These are phyloP conservation scores for Pterostichus madidus DNA, from an alignment of 2,888 invertebrate genomes.

Conservation along the genomic window DNA sequence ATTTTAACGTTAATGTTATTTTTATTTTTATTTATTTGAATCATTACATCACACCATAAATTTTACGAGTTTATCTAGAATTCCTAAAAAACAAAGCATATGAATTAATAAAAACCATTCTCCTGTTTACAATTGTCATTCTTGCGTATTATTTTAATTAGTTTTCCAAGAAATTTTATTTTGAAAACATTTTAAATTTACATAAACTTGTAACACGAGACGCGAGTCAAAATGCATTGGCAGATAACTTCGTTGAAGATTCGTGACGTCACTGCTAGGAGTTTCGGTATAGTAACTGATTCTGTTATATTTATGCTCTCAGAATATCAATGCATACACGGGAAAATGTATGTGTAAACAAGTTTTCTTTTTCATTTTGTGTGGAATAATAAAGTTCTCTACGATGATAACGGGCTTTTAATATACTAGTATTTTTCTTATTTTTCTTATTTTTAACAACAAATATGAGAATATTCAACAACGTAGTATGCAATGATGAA, in stretches of 20 bases:
- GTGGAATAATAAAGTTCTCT: not conserved
- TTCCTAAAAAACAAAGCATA: not conserved
- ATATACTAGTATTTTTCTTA: not conserved
- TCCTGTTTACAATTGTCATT: constrained; percentile 20
- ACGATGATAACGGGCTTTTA: not conserved
- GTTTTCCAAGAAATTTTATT: not conserved
- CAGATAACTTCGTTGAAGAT: not conserved
- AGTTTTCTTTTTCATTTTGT: constrained; percentile 1
- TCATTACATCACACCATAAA: too few relatives aligned
- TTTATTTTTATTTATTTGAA: constrained; percentile 6
- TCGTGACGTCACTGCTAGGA: not conserved
- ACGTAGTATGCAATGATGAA: too few relatives aligned
- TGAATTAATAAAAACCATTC: not conserved
- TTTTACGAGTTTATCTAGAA: not conserved
- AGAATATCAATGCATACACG: constrained; percentile 7
- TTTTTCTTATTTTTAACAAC: too few relatives aligned
- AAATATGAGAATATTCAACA: too few relatives aligned
- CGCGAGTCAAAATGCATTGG: not conserved
- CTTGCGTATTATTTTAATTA: not conserved
- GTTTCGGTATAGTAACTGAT: not conserved
- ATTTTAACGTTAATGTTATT: not conserved
- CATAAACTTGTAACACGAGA: not conserved
- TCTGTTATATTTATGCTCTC: constrained; percentile 19
- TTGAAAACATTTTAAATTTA: not conserved
- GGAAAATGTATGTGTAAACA: not conserved